A percentile compares a stretch with the other conserved stretches of the same genome.
Conservation (phyloP, 53 echinoderm and acorn worm species). For the Arbacia lixula region DNA sequence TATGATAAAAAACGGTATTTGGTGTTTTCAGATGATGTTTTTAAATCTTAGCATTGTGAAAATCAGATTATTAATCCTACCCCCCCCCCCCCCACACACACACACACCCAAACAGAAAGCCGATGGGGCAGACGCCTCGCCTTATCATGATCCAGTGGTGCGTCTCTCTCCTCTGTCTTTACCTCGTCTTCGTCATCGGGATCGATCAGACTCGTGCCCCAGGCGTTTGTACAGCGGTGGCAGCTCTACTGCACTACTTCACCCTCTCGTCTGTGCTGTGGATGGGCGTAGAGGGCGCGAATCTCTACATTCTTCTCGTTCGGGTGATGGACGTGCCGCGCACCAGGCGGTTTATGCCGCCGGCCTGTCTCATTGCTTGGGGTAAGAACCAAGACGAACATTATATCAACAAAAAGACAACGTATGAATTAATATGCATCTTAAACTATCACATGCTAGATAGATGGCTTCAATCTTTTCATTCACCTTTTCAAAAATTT, state of each 20-base stretch:
- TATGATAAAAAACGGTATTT: neutral
- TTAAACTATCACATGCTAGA: too few relatives aligned
- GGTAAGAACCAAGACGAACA: constrained; percentile 70
- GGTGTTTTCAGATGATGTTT: neutral
- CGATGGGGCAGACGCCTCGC: constrained; percentile 64
- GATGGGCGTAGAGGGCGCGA: constrained; percentile 80
- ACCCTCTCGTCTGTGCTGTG: constrained; percentile 76
- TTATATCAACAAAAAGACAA: too few relatives aligned
- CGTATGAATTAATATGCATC: too few relatives aligned
- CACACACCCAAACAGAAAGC: constrained; percentile 6
- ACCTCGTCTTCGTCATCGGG: constrained; percentile 78
- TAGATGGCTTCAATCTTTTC: too few relatives aligned
- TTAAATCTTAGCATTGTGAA: neutral
- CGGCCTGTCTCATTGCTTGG: constrained; percentile 67
- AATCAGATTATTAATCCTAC: neutral
- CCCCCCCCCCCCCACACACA: neutral
- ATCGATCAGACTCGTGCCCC: constrained; percentile 62
- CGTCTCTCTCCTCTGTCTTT: constrained; percentile 72
- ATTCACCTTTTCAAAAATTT: too few relatives aligned
- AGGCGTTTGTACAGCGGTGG: constrained; percentile 56
- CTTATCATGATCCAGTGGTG: constrained; percentile 75
- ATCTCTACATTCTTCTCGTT: constrained; percentile 76
- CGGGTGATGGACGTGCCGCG: constrained; percentile 63
- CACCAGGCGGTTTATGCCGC: constrained; percentile 64
- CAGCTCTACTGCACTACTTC: constrained; percentile 82